Conservation (phyloP, 2,888 invertebrate species). For the Plebejus melissa region DNA sequence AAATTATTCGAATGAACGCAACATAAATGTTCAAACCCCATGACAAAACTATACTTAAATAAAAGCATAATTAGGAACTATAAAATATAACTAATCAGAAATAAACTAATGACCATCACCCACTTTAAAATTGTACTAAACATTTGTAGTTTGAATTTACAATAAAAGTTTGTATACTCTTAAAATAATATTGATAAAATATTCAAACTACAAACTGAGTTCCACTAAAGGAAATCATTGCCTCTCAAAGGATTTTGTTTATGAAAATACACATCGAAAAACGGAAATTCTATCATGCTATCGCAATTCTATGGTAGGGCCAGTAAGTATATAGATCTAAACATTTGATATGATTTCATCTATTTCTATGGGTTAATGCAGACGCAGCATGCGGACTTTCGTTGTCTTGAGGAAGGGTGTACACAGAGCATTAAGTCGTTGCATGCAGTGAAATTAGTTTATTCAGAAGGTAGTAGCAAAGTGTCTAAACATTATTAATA, state of each 20-base stretch:
- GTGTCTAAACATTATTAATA: slow-evolving; percentile 66
- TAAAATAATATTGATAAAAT: neutral
- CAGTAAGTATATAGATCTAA: slow-evolving; percentile 4
- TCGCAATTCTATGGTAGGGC: slow-evolving; percentile 11
- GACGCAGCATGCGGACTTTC: slow-evolving; percentile 58
- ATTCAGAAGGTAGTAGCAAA: slow-evolving; percentile 72
- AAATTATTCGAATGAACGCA: slow-evolving; percentile 62
- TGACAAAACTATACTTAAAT: slow-evolving; percentile 61
- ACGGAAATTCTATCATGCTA: slow-evolving; percentile 1
- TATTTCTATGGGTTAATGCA: slow-evolving; percentile 38
- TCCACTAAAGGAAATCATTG: slow-evolving; percentile 30
- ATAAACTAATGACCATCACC: slow-evolving; percentile 51
- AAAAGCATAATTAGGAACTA: slow-evolving; percentile 56
- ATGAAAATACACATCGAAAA: slow-evolving; percentile 11
- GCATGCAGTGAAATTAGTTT: slow-evolving; percentile 73
- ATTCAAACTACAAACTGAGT: slow-evolving; percentile 36
- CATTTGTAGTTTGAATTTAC: slow-evolving; percentile 41
- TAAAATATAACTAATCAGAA: slow-evolving; percentile 38
- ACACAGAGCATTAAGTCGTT: slow-evolving; percentile 54
- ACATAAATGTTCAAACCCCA: slow-evolving; percentile 77
- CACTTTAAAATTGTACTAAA: slow-evolving; percentile 33
- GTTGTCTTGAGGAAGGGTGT: slow-evolving; percentile 48
- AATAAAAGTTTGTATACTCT: neutral
- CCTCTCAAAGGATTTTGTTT: slow-evolving; percentile 13
- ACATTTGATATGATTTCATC: slow-evolving; percentile 22